Evolutionary conservation across 2,113 vertebrate species (phyloP).

Genomic region (Marmota flaviventris): DNA sequence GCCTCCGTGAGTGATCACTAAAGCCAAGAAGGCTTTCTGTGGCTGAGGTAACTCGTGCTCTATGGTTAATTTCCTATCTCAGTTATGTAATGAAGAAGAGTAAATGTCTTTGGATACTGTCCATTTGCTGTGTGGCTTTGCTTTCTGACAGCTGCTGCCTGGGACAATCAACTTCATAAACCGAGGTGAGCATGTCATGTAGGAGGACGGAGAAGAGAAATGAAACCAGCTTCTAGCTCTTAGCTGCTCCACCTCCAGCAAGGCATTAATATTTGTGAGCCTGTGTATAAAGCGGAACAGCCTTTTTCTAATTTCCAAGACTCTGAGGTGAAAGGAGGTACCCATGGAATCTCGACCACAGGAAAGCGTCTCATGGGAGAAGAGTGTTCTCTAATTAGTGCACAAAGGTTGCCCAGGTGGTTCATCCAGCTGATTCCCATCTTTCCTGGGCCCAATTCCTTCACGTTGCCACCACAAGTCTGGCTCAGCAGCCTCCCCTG

Average conservation of each 20-base stretch:
- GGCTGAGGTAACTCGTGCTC: slow-evolving; percentile 67
- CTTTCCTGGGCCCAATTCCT: not conserved
- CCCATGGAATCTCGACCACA: too few relatives aligned
- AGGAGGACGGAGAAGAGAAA: not conserved
- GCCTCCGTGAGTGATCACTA: slow-evolving; percentile 56
- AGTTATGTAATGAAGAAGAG: not conserved
- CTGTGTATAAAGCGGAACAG: not conserved
- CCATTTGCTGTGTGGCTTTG: not conserved
- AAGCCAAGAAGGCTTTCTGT: slow-evolving; percentile 52
- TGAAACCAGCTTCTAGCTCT: not conserved
- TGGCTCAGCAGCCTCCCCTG: too few relatives aligned
- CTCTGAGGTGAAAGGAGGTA: not conserved
- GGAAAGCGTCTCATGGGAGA: accelerated
- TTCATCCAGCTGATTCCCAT: not conserved
- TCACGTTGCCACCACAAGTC: accelerated
- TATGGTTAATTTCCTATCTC: slow-evolving; percentile 39
- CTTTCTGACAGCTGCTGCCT: not conserved
- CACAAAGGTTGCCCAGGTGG: not conserved
- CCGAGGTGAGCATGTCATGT: accelerated
- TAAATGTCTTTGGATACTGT: slow-evolving; percentile 38
- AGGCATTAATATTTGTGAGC: not conserved
- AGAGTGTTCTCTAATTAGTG: not conserved
- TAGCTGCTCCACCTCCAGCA: not conserved
- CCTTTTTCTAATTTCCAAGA: not conserved
- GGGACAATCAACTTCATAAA: not conserved